A percentile compares a stretch with the other conserved stretches of the same genome.
Conservation (phyloP, 2,113 vertebrate species). For the Paradoxurus hermaphroditus region DNA sequence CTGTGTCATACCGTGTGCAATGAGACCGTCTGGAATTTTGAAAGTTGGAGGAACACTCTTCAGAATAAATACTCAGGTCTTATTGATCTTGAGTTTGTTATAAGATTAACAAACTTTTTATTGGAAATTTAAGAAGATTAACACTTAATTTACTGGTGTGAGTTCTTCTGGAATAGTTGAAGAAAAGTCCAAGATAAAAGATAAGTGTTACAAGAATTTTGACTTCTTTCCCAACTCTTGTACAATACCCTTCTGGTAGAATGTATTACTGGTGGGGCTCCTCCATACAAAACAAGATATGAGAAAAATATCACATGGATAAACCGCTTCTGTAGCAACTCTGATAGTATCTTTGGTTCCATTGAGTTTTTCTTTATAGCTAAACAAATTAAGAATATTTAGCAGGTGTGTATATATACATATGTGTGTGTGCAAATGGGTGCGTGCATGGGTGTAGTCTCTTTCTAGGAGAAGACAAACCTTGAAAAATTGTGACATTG, state of each 20-base stretch:
- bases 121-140: neutral
- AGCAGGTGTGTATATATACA: neutral
- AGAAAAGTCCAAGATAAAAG: neutral
- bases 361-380: neutral
- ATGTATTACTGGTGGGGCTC: fast-evolving
- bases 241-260: fast-evolving
- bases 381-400: neutral
- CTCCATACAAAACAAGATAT: neutral
- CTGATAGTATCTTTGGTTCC: neutral
- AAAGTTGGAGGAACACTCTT: neutral
- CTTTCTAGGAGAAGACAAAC: neutral
- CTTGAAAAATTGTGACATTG: neutral
- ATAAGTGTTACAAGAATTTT: neutral
- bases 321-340: neutral
- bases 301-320: neutral
- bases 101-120: neutral
- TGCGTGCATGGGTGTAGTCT: neutral
- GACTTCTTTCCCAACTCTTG: neutral
- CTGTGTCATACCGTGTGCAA: neutral
- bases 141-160: neutral
- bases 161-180: neutral
- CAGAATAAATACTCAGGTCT: neutral
- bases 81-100: neutral
- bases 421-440: neutral
- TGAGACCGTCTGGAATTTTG: neutral